Percentiles rank a stretch among this genome's conserved stretches.
Conservation (phyloP, 2,113 vertebrate genomes). For the Corythornis vintsioides region DNA sequence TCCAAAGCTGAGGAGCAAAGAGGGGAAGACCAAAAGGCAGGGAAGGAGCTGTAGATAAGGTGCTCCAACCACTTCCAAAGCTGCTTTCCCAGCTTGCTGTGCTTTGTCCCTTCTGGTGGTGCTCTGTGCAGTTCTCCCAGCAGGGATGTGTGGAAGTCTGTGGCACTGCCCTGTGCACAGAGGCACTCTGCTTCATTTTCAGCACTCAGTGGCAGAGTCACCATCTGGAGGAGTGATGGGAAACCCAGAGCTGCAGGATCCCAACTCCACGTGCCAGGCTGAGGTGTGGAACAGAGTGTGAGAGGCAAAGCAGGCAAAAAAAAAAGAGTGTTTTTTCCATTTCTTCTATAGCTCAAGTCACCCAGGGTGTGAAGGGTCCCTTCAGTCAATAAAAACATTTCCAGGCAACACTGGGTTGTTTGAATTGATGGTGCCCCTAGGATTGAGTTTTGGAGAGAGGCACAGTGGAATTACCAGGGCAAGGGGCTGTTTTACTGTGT, state of each 20-base stretch:
- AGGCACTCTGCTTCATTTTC: background rate
- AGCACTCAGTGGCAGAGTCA: background rate
- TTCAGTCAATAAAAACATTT: background rate
- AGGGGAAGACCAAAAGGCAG: background rate
- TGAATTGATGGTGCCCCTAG: background rate
- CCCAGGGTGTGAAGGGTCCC: background rate
- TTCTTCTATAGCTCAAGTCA: background rate
- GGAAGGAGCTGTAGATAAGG: background rate
- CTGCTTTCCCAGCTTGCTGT: background rate
- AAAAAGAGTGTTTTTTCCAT: background rate
- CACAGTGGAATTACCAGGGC: background rate
- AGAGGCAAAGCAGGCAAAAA: background rate
- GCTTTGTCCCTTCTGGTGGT: background rate
- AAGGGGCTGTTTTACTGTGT: background rate
- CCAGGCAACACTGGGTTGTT: background rate
- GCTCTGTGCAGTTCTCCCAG: background rate
- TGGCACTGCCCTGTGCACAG: background rate
- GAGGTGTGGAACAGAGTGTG: background rate
- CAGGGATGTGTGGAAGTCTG: fast-evolving
- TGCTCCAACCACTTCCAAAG: background rate
- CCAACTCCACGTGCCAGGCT: fast-evolving
- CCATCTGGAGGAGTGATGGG: background rate
- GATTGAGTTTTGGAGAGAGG: background rate
- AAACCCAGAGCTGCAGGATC: background rate
- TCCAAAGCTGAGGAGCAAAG: background rate